Evolutionary conservation across 2,888 invertebrate genomes (phyloP), one percentile per base, ranked within the genome.

Genomic region (Folsomia manolachei): DNA sequence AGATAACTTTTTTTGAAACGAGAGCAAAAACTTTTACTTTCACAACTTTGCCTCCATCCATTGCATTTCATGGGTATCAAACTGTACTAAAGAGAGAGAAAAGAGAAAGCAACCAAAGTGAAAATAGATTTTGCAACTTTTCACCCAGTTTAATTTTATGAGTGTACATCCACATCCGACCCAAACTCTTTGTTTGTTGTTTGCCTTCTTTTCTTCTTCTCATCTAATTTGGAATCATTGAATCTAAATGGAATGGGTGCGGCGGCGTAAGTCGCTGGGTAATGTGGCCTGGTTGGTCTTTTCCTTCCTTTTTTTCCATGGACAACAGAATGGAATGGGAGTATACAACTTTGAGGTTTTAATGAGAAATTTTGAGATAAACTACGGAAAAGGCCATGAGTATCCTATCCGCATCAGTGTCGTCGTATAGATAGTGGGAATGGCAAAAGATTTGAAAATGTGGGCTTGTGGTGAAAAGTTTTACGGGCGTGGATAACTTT

Each of bases 51-150:
- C 26, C 26, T 64, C 27, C 19, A 27, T n/a, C n/a, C n/a, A n/a
- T n/a, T n/a, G n/a, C n/a, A n/a, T n/a, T n/a, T n/a, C n/a, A n/a
- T 26, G 27, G 27, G 21, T 27, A 27, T 65, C 65, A 26, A 4
- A 60, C 19, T 62, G 69, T 63, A 63, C 27, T 27, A 65, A 27
- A 27, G 70, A 69, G n/a, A n/a, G n/a, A n/a, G n/a, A n/a, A n/a
- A n/a, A n/a, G n/a, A n/a, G n/a, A n/a, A n/a, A n/a, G n/a, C n/a
- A n/a, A 39, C 7, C 39, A 39, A 63, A 70, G 70, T 73, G 73
- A 67, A 73, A 73, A 70, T 70, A 65, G 69, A 72, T 72, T 72
- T 69, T 66, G 72, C 65, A 72, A 72, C 72, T 72, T 72, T 72
- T 72, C 72, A 72, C 72, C 69, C 60, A 52, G 66, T 72, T 72